Conservation (phyloP, 2,797 vertebrate genomes). For the Takifugu ocellatus region DNA sequence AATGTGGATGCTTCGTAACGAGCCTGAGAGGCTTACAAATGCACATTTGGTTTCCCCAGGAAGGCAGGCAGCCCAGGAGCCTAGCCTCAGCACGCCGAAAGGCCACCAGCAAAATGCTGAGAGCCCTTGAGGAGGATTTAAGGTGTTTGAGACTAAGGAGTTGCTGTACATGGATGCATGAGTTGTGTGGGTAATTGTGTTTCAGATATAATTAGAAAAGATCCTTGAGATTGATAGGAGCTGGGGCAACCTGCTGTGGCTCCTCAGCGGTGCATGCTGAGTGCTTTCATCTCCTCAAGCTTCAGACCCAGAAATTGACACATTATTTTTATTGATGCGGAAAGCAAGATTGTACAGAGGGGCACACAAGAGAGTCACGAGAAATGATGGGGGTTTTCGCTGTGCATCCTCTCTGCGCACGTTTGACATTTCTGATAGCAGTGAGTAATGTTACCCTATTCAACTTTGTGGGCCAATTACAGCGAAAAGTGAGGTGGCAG, state of each 20-base stretch:
- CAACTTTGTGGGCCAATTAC: conserved; percentile 13
- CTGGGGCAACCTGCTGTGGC: conserved; percentile 37
- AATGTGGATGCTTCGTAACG: background rate
- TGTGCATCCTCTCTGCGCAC: conserved; percentile 25
- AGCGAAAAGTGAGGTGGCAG: conserved; percentile 40
- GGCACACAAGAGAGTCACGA: conserved; percentile 12
- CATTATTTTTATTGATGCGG: conserved; percentile 19
- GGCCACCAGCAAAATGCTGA: conserved; percentile 42
- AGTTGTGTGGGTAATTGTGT: conserved; percentile 13
- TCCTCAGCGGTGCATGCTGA: conserved; percentile 35
- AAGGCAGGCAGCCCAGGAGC: conserved; percentile 29
- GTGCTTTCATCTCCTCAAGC: conserved; percentile 19
- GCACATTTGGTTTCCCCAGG: conserved; percentile 23
- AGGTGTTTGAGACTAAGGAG: conserved; percentile 5
- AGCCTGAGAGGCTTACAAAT: background rate
- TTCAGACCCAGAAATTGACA: conserved; percentile 14
- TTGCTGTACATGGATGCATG: background rate
- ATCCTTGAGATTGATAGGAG: conserved; percentile 52
- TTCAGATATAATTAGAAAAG: conserved; percentile 41
- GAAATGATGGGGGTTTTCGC: conserved; percentile 28
- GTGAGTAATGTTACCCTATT: conserved; percentile 47
- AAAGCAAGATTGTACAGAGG: background rate
- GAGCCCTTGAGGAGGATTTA: conserved; percentile 35
- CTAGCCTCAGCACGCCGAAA: conserved; percentile 33
- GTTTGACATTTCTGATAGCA: conserved; percentile 50